phyloP scores from a whole-genome alignment of 2,888 invertebrate species.

The Norana najaformis region DNA sequence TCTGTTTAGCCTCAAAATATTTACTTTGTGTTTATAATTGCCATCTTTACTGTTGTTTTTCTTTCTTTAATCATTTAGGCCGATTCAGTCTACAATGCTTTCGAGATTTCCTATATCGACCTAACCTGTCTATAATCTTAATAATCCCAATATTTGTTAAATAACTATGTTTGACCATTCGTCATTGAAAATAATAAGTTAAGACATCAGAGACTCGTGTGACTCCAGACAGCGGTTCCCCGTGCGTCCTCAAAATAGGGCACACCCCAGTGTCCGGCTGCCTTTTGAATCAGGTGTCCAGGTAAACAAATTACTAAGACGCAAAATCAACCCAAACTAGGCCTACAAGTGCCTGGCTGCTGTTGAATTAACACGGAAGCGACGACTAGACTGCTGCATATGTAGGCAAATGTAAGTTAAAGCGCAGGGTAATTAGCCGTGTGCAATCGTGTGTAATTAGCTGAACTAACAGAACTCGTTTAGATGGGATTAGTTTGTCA shows the following conservation, averaged over 20 bases:
- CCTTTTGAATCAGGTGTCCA: not conserved
- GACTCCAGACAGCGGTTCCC: not conserved
- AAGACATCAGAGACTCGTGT: too few species aligned
- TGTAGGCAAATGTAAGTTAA: not conserved
- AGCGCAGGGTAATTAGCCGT: not conserved
- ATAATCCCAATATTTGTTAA: not conserved
- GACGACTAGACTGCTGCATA: not conserved
- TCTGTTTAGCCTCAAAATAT: not conserved
- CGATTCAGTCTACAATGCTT: not conserved
- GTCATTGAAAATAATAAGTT: not conserved
- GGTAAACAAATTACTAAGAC: not conserved
- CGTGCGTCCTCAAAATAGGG: not conserved
- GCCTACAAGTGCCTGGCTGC: too few species aligned
- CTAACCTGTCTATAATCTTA: not conserved
- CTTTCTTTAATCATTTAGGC: not conserved
- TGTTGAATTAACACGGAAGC: too few species aligned
- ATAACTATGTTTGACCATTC: not conserved
- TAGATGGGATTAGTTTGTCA: too few species aligned
- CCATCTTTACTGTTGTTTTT: slow-evolving; percentile 3
- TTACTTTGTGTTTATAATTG: not conserved
- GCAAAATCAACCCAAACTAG: not conserved
- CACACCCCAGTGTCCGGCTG: not conserved
- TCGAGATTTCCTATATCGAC: not conserved
- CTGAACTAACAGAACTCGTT: not conserved
- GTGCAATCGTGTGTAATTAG: not conserved